Conservation (phyloP, 2,797 vertebrate genomes). For the Pitangus sulphuratus region DNA sequence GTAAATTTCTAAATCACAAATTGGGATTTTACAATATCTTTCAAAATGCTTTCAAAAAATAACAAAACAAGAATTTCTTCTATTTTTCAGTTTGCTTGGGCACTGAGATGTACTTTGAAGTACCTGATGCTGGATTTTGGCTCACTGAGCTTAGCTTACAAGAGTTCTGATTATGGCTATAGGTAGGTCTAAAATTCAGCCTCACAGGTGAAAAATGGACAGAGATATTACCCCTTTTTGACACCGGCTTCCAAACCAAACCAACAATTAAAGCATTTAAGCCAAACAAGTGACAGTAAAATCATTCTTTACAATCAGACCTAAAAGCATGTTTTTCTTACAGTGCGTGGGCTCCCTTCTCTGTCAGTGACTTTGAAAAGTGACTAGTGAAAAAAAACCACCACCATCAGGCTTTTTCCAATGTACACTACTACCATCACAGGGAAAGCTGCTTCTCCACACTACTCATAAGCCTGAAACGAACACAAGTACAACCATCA, state of each 20-base stretch:
- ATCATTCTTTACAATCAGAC: background rate
- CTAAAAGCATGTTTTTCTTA: background rate
- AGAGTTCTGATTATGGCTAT: background rate
- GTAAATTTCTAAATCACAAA: background rate
- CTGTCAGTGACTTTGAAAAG: background rate
- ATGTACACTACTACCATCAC: background rate
- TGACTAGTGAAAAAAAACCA: background rate
- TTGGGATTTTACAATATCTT: background rate
- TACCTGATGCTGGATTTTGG: background rate
- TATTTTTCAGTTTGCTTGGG: background rate
- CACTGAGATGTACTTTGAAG: background rate
- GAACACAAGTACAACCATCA: background rate
- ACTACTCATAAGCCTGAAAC: background rate
- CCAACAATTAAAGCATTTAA: background rate
- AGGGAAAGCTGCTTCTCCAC: background rate
- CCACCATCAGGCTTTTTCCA: background rate
- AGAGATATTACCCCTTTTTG: background rate
- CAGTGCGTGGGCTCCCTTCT: background rate
- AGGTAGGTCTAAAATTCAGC: background rate
- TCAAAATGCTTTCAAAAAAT: background rate
- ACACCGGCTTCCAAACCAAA: background rate
- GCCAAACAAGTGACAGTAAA: background rate
- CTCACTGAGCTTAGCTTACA: background rate
- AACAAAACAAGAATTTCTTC: background rate
- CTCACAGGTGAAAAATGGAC: background rate